These are phyloP conservation scores for Poecilia gillii DNA, from an alignment of 2,797 vertebrate species.

Conservation along the genomic window DNA sequence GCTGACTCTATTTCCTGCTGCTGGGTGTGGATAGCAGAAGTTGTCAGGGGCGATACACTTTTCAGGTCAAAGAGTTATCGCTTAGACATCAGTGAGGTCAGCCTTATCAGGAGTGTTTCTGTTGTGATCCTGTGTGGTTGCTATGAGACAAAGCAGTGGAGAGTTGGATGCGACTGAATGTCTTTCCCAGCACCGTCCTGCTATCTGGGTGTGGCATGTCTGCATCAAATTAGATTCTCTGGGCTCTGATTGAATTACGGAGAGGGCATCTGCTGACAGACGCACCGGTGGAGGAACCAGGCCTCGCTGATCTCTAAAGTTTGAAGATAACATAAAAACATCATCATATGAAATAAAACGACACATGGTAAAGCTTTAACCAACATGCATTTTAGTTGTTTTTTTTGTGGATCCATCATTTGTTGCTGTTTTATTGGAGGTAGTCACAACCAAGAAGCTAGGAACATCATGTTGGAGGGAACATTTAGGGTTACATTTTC, in stretches of 20 bases:
- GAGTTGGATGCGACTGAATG: background rate
- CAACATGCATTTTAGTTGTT: background rate
- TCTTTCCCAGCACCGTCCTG: slow-evolving; percentile 8
- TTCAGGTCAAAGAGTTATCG: background rate
- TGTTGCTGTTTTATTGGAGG: background rate
- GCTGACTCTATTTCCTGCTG: background rate
- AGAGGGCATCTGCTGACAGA: slow-evolving; percentile 34
- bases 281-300: slow-evolving; percentile 7
- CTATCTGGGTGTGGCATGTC: slow-evolving; percentile 22
- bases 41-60: background rate
- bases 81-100: background rate
- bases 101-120: background rate
- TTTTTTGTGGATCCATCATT: background rate
- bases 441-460: background rate
- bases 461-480: background rate
- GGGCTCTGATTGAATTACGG: slow-evolving; percentile 46
- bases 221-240: slow-evolving; percentile 47
- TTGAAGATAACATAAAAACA: background rate
- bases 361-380: background rate
- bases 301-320: slow-evolving; percentile 10
- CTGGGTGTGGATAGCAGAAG: background rate
- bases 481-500: background rate
- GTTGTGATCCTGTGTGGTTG: background rate
- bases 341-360: background rate
- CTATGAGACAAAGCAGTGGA: background rate